phyloP scores from a whole-genome alignment of 1,140 invertebrate genomes.

The Caligus rogercresseyi region DNA sequence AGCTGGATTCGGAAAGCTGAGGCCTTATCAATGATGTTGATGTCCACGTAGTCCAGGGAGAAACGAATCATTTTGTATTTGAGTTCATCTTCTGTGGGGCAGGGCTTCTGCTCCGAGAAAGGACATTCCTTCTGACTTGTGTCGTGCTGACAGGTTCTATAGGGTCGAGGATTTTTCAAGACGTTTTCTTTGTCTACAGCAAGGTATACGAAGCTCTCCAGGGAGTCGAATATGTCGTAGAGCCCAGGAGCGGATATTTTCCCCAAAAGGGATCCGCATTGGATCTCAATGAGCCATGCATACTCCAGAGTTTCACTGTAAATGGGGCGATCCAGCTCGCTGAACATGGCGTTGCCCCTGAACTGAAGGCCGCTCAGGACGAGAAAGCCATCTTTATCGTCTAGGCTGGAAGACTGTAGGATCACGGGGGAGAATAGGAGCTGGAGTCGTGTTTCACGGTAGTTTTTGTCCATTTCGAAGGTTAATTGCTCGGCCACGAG shows the following conservation, averaged over 20 bases:
- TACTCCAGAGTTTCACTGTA: constrained; percentile 92
- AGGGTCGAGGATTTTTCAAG: constrained; percentile 52
- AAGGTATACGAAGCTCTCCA: constrained; percentile 74
- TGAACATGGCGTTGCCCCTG: constrained; percentile 92
- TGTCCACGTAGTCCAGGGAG: constrained; percentile 71
- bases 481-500: constrained; percentile 73
- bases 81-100: constrained; percentile 68
- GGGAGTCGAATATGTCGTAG: constrained; percentile 60
- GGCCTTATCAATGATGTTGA: constrained; percentile 33
- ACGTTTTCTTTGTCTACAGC: constrained; percentile 74
- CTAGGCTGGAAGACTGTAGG: background rate
- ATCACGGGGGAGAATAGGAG: constrained; percentile 73
- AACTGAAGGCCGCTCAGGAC: constrained; percentile 33
- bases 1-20: constrained; percentile 33
- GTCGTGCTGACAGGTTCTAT: constrained; percentile 67
- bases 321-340: constrained; percentile 63
- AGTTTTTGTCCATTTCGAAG: constrained; percentile 90
- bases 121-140: constrained; percentile 52
- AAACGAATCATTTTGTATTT: constrained; percentile 86
- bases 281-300: constrained; percentile 56
- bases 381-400: background rate
- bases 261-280: constrained; percentile 38
- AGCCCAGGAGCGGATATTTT: constrained; percentile 36
- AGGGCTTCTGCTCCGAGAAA: constrained; percentile 36
- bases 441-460: constrained; percentile 71